Conservation (phyloP, 2,888 invertebrate species). For the Caenorhabditis imperialis region DNA sequence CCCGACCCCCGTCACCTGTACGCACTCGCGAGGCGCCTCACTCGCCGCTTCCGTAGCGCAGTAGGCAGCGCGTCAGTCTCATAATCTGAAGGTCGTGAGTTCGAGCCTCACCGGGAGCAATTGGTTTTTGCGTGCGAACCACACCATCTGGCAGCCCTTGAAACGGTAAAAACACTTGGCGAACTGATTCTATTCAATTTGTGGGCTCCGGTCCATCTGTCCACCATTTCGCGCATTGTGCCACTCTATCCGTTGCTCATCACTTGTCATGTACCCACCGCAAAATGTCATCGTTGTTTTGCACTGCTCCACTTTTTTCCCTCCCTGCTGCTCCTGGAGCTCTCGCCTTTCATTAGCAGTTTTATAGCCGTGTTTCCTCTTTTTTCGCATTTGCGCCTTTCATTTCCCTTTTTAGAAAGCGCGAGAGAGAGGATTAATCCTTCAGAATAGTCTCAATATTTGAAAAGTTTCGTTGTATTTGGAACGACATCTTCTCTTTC, state of each 20-base stretch:
- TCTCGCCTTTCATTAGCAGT: no score
- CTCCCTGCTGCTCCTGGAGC: no score
- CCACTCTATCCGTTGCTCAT: conserved; percentile 10
- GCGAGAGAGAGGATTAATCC: no score
- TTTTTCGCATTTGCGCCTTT: no score
- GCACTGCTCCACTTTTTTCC: no score
- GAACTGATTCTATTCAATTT: no score
- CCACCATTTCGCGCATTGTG: conserved; percentile 17
- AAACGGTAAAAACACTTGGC: no score
- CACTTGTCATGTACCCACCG: conserved; percentile 33
- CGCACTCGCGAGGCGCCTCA: neutral
- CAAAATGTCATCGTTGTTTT: no score
- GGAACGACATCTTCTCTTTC: conserved; percentile 9
- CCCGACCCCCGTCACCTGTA: neutral
- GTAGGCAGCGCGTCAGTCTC: conserved; percentile 81
- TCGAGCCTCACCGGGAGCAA: neutral
- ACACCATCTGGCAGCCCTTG: no score
- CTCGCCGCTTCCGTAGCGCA: conserved; percentile 62
- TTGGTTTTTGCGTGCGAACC: neutral
- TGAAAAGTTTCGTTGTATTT: neutral
- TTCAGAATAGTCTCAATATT: neutral
- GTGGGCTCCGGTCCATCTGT: no score
- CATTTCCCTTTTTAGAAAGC: no score
- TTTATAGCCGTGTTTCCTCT: no score
- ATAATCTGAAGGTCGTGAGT: neutral